Conservation (phyloP, 37 sponge, comb jelly and placozoan species). For the Lycopodina hypogea region DNA sequence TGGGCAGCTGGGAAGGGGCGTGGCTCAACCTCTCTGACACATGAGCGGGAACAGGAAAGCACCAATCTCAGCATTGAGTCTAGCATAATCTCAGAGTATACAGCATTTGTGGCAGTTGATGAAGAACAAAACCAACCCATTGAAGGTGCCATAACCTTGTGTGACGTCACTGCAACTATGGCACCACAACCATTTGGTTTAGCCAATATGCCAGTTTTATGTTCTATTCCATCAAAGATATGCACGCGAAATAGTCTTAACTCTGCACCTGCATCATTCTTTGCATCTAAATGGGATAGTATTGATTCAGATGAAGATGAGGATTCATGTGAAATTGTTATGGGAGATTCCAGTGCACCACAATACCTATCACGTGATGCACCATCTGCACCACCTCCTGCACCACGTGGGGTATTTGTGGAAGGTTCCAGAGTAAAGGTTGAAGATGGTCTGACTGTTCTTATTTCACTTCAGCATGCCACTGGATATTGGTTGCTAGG, state of each 20-base stretch:
- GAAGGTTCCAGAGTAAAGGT: neutral
- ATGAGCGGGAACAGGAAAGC: conserved; percentile 34
- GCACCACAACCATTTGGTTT: conserved; percentile 9
- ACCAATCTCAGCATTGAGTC: conserved; percentile 60
- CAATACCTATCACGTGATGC: no score
- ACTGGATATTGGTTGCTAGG: conserved; percentile 53
- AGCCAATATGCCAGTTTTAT: no score
- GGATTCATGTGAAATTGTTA: neutral
- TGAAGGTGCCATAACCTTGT: conserved; percentile 53
- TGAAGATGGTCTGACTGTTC: neutral
- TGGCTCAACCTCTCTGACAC: neutral
- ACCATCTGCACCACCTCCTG: neutral
- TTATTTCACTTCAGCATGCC: conserved; percentile 55
- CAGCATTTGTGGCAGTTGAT: conserved; percentile 74
- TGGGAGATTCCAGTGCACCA: neutral
- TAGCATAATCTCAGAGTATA: conserved; percentile 63
- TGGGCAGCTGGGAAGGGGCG: conserved; percentile 16
- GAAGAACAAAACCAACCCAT: conserved; percentile 57
- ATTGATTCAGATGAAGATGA: neutral
- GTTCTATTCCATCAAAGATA: no score
- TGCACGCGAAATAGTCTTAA: no score
- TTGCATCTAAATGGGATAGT: no score
- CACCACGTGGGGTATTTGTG: neutral
- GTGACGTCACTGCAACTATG: conserved; percentile 42
- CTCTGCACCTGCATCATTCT: no score